Evolutionary conservation across 2,113 vertebrate species (phyloP).

Genomic region (Chamaea fasciata): DNA sequence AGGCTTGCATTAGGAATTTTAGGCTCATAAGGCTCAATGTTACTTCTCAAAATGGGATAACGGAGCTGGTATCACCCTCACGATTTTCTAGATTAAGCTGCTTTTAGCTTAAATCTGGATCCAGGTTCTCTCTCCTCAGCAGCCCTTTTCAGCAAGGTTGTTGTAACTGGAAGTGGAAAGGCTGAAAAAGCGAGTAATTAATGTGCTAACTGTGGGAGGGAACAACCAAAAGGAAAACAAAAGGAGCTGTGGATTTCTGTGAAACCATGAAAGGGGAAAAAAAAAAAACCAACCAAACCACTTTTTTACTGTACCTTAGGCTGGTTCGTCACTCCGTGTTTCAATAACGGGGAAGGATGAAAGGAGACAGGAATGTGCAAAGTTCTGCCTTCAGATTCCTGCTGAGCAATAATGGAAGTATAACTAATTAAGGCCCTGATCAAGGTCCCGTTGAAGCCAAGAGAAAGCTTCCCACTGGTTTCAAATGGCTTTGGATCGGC

Average conservation of each 20-base stretch:
- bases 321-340: neutral
- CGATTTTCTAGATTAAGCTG: neutral
- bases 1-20: neutral
- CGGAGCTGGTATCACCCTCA: neutral
- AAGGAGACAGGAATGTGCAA: neutral
- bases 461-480: constrained; percentile 15
- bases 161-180: neutral
- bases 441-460: neutral
- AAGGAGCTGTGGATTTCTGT: neutral
- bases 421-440: constrained; percentile 41
- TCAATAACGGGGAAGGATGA: neutral
- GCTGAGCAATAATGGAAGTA: constrained; percentile 33
- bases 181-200: neutral
- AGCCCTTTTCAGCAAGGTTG: neutral
- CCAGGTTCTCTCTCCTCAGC: neutral
- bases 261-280: neutral
- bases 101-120: neutral
- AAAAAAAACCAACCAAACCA: too few relatives aligned
- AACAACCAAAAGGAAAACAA: neutral
- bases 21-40: neutral
- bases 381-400: constrained; percentile 14
- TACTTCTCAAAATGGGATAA: neutral
- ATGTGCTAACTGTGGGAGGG: neutral
- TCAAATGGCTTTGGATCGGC: constrained; percentile 5
- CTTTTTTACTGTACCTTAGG: neutral